A percentile compares a stretch with the other conserved stretches of the same genome.
Evolutionary conservation across 2,888 invertebrate species (phyloP).

Genomic region (Tenthredo distinguenda): DNA sequence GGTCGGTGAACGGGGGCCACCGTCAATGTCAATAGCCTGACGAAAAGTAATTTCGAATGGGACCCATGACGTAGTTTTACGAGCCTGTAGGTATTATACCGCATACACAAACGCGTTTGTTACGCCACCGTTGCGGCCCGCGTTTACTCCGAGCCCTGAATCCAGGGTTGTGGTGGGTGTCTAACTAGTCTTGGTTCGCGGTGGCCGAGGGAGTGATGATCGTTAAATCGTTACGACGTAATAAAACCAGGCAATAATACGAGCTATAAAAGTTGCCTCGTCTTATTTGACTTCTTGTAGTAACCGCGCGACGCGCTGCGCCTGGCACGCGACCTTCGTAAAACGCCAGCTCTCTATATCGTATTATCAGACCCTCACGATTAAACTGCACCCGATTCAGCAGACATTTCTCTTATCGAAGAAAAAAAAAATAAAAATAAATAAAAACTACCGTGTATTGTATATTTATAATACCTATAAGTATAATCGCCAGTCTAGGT

Average conservation of each 20-base stretch:
- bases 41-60: conserved; percentile 67
- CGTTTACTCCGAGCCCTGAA: conserved; percentile 2
- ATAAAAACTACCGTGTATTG: not conserved
- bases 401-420: not conserved
- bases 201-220: conserved; percentile 67
- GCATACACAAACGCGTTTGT: conserved; percentile 26
- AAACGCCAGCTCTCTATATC: conserved; percentile 21
- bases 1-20: conserved; percentile 1
- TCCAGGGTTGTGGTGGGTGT: conserved; percentile 50
- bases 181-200: conserved; percentile 54
- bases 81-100: not conserved
- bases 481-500: not conserved
- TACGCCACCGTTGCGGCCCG: conserved; percentile 33
- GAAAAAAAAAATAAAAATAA: not conserved
- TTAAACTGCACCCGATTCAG: conserved; percentile 18
- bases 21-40: conserved; percentile 72
- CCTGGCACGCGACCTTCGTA: conserved; percentile 50
- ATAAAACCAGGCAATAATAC: conserved; percentile 75
- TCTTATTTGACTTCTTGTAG: conserved; percentile 21
- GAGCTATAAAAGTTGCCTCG: conserved; percentile 69
- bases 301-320: conserved; percentile 40
- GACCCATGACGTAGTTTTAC: conserved; percentile 68
- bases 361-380: not conserved
- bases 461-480: not conserved
- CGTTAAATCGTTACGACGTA: conserved; percentile 76